Base-by-base conservation (phyloP, 2,113 vertebrate genomes). In the Carassius carassius region DNA sequence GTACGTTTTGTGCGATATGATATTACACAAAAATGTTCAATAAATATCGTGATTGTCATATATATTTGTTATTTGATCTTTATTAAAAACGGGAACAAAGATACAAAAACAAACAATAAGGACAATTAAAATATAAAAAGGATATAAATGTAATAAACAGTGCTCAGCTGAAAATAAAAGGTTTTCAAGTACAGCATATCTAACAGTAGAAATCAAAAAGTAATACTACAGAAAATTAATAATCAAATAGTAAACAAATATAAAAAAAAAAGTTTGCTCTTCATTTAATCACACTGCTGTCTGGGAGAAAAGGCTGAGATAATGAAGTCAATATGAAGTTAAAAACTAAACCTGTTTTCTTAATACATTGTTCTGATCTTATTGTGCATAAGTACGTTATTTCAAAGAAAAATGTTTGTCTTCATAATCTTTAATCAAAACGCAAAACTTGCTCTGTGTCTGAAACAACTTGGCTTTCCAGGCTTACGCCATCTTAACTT, bases 401-500 rank as follows among this genome's bases (percentile, higher is more conserved):
- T 72, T 49, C 44, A 75, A 75, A 25, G 44, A 74, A 49, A 10
- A 75, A 75, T 23, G 0, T 44, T 74, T 29, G n/a, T 51, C n/a
- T 4, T 75, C 73, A 75, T 75, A 51, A 75, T 75, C 73, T 75
- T 51, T 75, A 75, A 75, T 75, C 73, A 49, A 51, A 75, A 75
- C 47, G 2, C 21, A 23, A n/a, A 44, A 11, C 56, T 58, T 58
- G 10, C 69, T n/a, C 65, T 69, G 25, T 17, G 65, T 47, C n/a
- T 76, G 14, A 51, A 78, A 51, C 1, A 1, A 21, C 49, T 54
- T 56, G 1, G 7, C 29, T 19, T 78, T 58, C 29, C 2, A 32
- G 17, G 5, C 5, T 51, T 9, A 75, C 72, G 2, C 41, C 35
- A 49, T 0, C 44, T 49, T 6, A 5, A n/a, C 44, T 49, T 25